phyloP scores from a whole-genome alignment of 2,113 vertebrate genomes.

The Phrynosoma platyrhinos region DNA sequence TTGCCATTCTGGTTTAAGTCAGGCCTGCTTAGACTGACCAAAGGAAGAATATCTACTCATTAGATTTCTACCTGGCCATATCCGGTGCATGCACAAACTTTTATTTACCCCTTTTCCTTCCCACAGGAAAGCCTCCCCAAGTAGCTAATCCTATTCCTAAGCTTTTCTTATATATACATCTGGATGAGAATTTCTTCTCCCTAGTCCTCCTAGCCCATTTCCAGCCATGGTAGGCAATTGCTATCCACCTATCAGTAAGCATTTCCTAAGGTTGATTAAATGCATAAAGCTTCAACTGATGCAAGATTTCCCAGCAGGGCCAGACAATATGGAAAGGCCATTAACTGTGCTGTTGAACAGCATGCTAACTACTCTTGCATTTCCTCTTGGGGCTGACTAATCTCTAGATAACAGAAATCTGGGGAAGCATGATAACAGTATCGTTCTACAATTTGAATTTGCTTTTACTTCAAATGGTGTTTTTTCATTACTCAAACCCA shows the following conservation, averaged over 20 bases:
- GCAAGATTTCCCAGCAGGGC: background rate
- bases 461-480: conserved; percentile 35
- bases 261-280: background rate
- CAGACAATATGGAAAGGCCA: rapidly evolving
- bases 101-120: background rate
- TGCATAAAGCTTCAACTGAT: rapidly evolving
- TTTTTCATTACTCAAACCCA: conserved; percentile 29
- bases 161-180: background rate
- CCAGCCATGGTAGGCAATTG: background rate
- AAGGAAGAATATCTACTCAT: background rate
- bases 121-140: background rate
- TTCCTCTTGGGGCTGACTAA: background rate
- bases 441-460: background rate
- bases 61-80: background rate
- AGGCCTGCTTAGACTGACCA: background rate
- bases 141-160: background rate
- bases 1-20: background rate
- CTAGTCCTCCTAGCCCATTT: background rate
- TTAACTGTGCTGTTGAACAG: conserved; percentile 10
- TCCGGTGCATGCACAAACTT: background rate
- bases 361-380: background rate
- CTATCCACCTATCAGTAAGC: background rate
- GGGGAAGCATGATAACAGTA: background rate
- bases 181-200: background rate
- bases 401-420: background rate